These are phyloP conservation scores for Fringilla coelebs DNA, from an alignment of 2,797 vertebrate species.

Conservation along the genomic window DNA sequence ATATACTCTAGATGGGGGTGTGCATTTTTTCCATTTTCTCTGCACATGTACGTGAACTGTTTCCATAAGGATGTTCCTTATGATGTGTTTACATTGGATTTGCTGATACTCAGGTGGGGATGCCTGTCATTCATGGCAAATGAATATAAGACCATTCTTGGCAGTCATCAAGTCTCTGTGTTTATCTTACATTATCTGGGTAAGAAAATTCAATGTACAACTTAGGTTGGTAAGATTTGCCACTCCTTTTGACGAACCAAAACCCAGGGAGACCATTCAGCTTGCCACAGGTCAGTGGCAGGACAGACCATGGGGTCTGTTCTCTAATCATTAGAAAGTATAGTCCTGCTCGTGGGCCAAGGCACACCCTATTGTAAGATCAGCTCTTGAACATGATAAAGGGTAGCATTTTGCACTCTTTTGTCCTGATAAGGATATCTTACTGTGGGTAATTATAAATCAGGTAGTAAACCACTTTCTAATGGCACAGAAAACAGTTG, in stretches of 20 bases:
- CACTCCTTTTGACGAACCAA: not conserved
- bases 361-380: not conserved
- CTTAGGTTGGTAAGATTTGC: not conserved
- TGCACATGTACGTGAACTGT: not conserved
- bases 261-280: not conserved
- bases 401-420: not conserved
- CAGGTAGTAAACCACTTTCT: not conserved
- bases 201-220: not conserved
- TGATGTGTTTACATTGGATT: not conserved
- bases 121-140: not conserved
- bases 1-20: not conserved
- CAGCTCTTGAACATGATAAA: not conserved
- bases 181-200: not conserved
- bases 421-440: not conserved
- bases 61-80: not conserved
- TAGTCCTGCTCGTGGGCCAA: not conserved
- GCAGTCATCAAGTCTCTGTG: not conserved
- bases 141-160: not conserved
- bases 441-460: not conserved
- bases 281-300: not conserved
- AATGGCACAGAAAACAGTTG: not conserved
- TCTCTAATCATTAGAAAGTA: not conserved
- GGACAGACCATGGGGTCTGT: not conserved
- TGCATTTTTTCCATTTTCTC: not conserved
- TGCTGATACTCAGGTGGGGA: not conserved